These are phyloP conservation scores for Pinna nobilis DNA, from an alignment of 1,140 invertebrate species.

Conservation along the genomic window DNA sequence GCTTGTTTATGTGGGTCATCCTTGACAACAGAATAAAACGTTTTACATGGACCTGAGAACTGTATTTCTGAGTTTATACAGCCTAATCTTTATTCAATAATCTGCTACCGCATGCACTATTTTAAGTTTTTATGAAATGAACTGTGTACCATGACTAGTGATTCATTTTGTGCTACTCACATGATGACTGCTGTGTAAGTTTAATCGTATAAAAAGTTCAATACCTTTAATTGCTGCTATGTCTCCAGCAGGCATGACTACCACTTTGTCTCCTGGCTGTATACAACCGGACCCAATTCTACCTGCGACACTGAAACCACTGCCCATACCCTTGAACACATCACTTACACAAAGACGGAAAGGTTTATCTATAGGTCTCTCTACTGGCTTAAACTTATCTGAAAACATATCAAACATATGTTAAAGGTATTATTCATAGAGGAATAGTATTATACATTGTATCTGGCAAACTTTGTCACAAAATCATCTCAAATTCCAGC, in stretches of 20 bases:
- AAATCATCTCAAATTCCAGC: neutral
- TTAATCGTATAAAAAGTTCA: constrained; percentile 1
- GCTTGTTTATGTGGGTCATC: no score
- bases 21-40: no score
- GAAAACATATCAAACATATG: constrained; percentile 33
- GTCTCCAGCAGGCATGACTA: constrained; percentile 85
- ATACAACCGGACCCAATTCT: constrained; percentile 93
- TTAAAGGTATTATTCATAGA: no score
- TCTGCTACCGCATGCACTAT: no score
- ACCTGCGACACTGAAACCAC: constrained; percentile 88
- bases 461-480: neutral
- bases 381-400: constrained; percentile 76
- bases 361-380: constrained; percentile 89
- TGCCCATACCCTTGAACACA: constrained; percentile 93
- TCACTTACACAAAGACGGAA: constrained; percentile 93
- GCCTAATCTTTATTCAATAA: neutral
- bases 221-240: constrained; percentile 71
- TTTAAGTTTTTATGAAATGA: neutral
- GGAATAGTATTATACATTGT: neutral
- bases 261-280: constrained; percentile 88
- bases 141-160: neutral
- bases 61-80: neutral
- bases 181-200: neutral
- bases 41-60: no score
- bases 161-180: neutral